A percentile compares a stretch with the other conserved stretches of the same genome.
phyloP scores from a whole-genome alignment of 2,797 vertebrate genomes.

The Bradypodion pumilum region DNA sequence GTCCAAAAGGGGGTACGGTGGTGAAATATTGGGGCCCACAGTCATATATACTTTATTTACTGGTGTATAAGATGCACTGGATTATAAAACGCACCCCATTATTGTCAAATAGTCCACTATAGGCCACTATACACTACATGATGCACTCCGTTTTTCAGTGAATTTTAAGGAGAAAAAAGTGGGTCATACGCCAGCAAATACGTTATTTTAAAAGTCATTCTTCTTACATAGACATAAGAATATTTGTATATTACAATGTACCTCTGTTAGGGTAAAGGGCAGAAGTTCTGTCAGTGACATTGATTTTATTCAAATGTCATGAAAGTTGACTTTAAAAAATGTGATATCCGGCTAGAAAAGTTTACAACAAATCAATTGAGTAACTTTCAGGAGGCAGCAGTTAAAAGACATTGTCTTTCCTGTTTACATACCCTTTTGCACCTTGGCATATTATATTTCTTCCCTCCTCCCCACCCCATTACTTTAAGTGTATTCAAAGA shows the following conservation, averaged over 20 bases:
- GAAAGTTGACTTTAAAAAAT: neutral
- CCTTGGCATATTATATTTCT: neutral
- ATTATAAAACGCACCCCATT: no score
- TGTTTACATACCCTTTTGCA: neutral
- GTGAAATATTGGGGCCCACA: no score
- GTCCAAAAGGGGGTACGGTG: no score
- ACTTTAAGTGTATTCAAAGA: neutral
- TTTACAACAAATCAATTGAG: neutral
- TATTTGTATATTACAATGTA: neutral
- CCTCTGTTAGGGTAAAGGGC: neutral
- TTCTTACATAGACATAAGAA: neutral
- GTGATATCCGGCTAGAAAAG: neutral
- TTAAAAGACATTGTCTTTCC: neutral
- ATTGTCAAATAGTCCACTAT: no score
- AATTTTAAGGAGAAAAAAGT: no score
- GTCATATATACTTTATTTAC: no score
- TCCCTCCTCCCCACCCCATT: no score
- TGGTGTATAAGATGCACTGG: no score
- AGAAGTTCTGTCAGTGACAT: neutral
- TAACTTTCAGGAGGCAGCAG: neutral
- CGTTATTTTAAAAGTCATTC: neutral
- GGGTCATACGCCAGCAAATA: no score
- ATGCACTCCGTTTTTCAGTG: no score
- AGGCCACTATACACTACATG: no score
- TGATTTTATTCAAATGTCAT: neutral